These are phyloP conservation scores for Rhinoraja longicauda DNA, from an alignment of 2,797 vertebrate genomes.

Conservation along the genomic window DNA sequence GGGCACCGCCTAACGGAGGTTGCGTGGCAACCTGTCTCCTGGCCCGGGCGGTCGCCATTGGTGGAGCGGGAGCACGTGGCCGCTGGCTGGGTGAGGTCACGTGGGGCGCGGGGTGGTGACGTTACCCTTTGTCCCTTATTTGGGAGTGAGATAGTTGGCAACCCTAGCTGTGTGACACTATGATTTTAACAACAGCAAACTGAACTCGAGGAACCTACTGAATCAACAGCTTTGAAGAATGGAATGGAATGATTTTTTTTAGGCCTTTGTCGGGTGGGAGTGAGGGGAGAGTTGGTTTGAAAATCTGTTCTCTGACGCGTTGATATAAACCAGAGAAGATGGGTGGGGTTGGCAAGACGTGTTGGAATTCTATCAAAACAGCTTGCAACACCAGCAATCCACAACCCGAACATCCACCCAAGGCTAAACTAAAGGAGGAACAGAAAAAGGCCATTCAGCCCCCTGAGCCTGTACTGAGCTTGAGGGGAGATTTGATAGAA, in stretches of 20 bases:
- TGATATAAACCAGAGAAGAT: not conserved
- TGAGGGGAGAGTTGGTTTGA: not conserved
- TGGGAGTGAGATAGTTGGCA: no score
- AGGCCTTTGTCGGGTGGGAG: not conserved
- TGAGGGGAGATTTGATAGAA: no score
- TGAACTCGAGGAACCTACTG: no score
- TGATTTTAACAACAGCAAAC: no score
- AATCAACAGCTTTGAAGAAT: not conserved
- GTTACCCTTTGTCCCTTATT: no score
- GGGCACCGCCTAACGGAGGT: no score
- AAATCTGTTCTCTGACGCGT: not conserved
- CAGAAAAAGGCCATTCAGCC: not conserved
- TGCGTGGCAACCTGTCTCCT: no score
- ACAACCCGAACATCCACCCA: not conserved
- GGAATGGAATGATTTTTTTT: not conserved
- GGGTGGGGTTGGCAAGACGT: not conserved
- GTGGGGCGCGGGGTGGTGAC: no score
- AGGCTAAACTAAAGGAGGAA: not conserved
- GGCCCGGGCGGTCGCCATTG: no score
- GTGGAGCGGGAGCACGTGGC: no score
- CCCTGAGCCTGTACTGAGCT: not conserved
- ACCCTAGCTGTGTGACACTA: no score
- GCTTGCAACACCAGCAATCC: not conserved
- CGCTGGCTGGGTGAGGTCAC: no score
- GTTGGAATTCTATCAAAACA: not conserved